Conservation (phyloP, 2,888 invertebrate species). For the Hirtodrosophila alboralis region DNA sequence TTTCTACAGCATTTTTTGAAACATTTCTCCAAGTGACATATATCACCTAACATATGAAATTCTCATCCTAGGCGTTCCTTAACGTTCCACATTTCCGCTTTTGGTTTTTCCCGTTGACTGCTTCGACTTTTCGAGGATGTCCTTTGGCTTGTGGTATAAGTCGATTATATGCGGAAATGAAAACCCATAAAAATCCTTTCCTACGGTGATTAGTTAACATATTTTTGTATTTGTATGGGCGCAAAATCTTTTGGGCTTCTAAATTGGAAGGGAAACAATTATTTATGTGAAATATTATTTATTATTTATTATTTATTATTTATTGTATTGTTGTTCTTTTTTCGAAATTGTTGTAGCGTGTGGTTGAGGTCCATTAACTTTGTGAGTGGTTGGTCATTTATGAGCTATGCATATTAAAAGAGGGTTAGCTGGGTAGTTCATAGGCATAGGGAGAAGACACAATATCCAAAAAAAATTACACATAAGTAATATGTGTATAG, state of each 20-base stretch:
- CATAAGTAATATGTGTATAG: too few species aligned
- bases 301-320: conserved; percentile 74
- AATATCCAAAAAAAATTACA: too few species aligned
- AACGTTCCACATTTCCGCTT: conserved; percentile 83
- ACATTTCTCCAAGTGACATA: conserved; percentile 56
- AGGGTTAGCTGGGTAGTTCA: conserved; percentile 21
- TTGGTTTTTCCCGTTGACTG: conserved; percentile 86
- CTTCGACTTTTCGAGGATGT: conserved; percentile 13
- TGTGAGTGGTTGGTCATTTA: conserved; percentile 44
- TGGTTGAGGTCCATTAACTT: conserved; percentile 67
- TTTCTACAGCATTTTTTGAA: conserved; percentile 57
- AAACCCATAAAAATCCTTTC: conserved; percentile 84
- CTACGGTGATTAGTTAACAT: conserved; percentile 84
- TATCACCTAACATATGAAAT: conserved; percentile 64
- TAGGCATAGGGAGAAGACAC: too few species aligned
- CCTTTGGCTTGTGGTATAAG: conserved; percentile 52
- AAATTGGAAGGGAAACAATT: conserved; percentile 79
- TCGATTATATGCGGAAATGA: conserved; percentile 82
- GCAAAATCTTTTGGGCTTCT: conserved; percentile 22
- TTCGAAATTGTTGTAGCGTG: conserved; percentile 27
- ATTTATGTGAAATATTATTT: conserved; percentile 83
- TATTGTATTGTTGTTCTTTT: conserved; percentile 32
- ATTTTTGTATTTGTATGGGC: conserved; percentile 62
- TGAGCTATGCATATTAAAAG: conserved; percentile 62
- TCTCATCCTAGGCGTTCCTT: conserved; percentile 59